Evolutionary conservation across 2,113 vertebrate species (phyloP).

Genomic region (Peucedramus taeniatus): DNA sequence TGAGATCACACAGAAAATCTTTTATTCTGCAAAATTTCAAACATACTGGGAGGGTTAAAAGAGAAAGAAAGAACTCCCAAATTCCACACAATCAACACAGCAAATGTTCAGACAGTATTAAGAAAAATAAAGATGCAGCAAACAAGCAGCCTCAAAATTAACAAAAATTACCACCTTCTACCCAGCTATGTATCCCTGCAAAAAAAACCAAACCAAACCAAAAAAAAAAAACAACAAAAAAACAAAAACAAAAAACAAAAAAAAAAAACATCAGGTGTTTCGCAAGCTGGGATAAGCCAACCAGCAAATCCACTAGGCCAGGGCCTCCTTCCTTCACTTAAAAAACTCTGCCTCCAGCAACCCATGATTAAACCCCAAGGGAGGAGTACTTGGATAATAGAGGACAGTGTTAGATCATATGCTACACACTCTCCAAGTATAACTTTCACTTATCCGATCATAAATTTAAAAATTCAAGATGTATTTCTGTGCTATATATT

Average conservation of each 20-base stretch:
- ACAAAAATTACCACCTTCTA: background rate
- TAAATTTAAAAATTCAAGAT: background rate
- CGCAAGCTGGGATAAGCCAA: too few species aligned
- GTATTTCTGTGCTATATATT: background rate
- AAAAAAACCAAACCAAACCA: background rate
- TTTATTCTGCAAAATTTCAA: background rate
- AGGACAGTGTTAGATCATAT: background rate
- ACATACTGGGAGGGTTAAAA: background rate
- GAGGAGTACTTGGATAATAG: background rate
- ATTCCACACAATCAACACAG: background rate
- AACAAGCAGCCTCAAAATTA: background rate
- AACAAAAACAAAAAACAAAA: background rate
- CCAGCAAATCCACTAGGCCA: background rate
- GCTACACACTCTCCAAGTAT: background rate
- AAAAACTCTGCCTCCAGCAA: conserved; percentile 16
- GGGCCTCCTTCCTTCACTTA: background rate
- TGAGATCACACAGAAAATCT: background rate
- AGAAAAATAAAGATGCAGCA: background rate
- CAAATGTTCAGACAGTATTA: background rate
- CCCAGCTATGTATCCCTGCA: background rate
- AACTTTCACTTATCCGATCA: background rate
- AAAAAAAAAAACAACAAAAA: background rate
- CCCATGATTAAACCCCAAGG: background rate
- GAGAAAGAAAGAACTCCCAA: background rate
- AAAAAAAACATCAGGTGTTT: too few species aligned